A percentile compares a stretch with the other conserved stretches of the same genome.
These are phyloP conservation scores for Strongylocentrotus purpuratus DNA, from an alignment of 35 echinoderm and acorn worm species.

Conservation along the genomic window DNA sequence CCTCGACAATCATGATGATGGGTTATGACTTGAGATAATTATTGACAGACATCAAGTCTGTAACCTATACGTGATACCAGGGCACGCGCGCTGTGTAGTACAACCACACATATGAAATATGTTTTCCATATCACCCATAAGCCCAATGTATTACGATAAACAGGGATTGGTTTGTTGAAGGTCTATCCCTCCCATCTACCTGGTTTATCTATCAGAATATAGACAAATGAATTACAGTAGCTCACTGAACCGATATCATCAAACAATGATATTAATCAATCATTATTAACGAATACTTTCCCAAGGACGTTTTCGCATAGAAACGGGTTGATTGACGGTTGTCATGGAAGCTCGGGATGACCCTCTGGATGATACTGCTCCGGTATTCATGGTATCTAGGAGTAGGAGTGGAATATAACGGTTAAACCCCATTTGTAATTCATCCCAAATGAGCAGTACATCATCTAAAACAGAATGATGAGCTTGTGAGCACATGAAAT, in stretches of 20 bases:
- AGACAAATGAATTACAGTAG: no score
- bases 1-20: background rate
- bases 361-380: background rate
- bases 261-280: background rate
- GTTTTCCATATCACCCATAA: no score
- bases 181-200: no score
- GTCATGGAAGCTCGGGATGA: background rate
- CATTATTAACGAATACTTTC: background rate
- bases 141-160: no score
- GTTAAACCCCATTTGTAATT: background rate
- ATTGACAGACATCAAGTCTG: background rate
- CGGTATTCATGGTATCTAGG: background rate
- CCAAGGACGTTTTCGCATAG: background rate
- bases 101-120: background rate
- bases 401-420: background rate
- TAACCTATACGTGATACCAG: background rate
- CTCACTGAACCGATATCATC: background rate
- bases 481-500: background rate
- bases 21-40: background rate
- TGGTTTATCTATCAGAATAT: no score
- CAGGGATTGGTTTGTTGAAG: no score
- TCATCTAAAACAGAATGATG: conserved; percentile 2
- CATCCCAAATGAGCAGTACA: background rate
- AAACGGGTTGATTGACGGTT: background rate
- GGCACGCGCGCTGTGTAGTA: background rate